Evolutionary conservation across 35 echinoderm and acorn worm genomes (phyloP).

Genomic region (Lytechinus pictus): DNA sequence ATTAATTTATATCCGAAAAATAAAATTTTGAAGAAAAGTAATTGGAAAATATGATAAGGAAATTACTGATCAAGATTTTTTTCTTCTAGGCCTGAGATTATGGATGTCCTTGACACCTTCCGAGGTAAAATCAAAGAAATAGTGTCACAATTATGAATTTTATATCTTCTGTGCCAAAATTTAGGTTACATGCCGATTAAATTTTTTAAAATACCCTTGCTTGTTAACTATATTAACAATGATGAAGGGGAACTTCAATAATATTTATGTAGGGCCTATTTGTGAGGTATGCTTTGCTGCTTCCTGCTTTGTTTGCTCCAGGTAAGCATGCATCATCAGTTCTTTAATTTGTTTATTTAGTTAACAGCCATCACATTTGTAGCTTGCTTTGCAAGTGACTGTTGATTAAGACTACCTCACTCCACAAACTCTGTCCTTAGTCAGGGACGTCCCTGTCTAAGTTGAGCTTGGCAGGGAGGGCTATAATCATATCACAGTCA

Average conservation of each 20-base stretch:
- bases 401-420: not conserved
- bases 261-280: not conserved
- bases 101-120: not conserved
- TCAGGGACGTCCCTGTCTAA: too few species aligned
- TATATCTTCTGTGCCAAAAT: not conserved
- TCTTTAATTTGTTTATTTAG: not conserved
- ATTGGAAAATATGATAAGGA: not conserved
- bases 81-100: too few species aligned
- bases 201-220: too few species aligned
- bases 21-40: not conserved
- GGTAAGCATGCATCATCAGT: not conserved
- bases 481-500: not conserved
- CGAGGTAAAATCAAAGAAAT: not conserved
- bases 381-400: not conserved
- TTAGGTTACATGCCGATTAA: too few species aligned
- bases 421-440: not conserved
- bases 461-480: not conserved
- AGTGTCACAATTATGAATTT: not conserved
- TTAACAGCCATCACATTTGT: not conserved
- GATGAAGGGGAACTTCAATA: not conserved
- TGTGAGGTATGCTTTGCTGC: not conserved
- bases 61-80: not conserved
- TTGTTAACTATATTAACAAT: too few species aligned
- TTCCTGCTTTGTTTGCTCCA: not conserved
- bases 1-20: not conserved